These are phyloP conservation scores for Ceramica pisi DNA, from an alignment of 2,888 invertebrate species.

Conservation along the genomic window DNA sequence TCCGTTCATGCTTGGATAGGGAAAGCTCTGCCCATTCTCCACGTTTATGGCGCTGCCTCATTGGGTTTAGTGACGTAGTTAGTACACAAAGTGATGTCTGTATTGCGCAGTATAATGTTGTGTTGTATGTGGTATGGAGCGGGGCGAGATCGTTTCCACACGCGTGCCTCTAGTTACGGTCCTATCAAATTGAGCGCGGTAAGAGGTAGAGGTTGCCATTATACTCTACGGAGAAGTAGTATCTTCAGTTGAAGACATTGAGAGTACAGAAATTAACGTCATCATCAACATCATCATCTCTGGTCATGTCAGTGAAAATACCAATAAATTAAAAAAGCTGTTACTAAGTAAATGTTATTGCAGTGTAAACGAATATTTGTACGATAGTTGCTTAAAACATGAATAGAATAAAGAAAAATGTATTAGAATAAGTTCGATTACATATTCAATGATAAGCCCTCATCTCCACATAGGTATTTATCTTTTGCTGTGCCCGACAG, in stretches of 20 bases:
- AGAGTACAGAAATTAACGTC: too few relatives aligned
- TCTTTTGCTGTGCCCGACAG: too few relatives aligned
- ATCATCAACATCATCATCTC: too few relatives aligned
- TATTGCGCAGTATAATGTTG: constrained; percentile 5
- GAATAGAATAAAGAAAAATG: too few relatives aligned
- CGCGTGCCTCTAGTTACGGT: constrained; percentile 24
- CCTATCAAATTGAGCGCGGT: constrained; percentile 16
- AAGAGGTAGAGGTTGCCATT: constrained; percentile 32
- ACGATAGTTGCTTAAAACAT: too few relatives aligned
- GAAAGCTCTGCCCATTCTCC: not conserved
- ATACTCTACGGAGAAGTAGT: not conserved
- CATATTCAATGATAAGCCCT: too few relatives aligned
- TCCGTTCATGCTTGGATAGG: not conserved
- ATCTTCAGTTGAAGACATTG: not conserved
- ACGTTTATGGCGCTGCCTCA: not conserved
- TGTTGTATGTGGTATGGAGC: constrained; percentile 1
- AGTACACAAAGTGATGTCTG: constrained; percentile 15
- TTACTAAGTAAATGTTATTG: too few relatives aligned
- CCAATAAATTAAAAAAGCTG: too few relatives aligned
- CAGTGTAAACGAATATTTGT: too few relatives aligned
- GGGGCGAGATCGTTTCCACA: constrained; percentile 41
- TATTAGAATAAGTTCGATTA: too few relatives aligned
- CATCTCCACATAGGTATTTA: too few relatives aligned
- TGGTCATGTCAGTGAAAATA: too few relatives aligned
- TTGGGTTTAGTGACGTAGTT: constrained; percentile 14